Base-by-base conservation (phyloP, 2,888 invertebrate genomes). In the Glyphotaelius pellucidus region DNA sequence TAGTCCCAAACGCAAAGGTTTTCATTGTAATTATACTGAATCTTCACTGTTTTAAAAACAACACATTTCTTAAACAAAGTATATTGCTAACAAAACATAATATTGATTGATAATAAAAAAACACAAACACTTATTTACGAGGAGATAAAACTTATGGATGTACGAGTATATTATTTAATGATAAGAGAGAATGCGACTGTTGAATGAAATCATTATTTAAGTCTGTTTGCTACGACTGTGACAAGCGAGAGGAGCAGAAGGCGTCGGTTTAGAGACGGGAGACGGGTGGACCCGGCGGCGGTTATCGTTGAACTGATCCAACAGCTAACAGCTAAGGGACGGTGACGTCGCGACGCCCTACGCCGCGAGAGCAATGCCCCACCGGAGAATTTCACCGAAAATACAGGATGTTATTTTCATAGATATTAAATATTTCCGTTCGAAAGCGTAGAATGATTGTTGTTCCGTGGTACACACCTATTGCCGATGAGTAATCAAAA, bases 221-320 rank as follows among this genome's bases (percentile, higher is more conserved):
- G 31, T 38, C 67, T 52, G 52, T 67, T 67, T 67, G 67, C 25
- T 67, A n/a, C 5, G 67, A 80, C 81, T 30, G 42, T 67, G 80
- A 83, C 85, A 79, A 42, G 90, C 85, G 35, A 80, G 47, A 35
- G 85, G 83, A 35, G 89, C 84, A 87, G 42, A 89, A 32, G 38
- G 92, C 42, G 90, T 47, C 90, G 90, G 80, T 31, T 85, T 38
- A 80, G 90, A 52, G 31, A 52, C 38, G 85, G 85, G 84, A 91
- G 35, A 67, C 79, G 89, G 88, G 89, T 90, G 89, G 91, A 81
- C 90, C 91, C 80, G 91, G 93, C 93, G 93, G 86, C 93, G 93
- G 86, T 89, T 91, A 83, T 90, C 86, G 93, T 88, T 81, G 92
- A 85, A 92, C 93, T 92, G 93, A 91, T 89, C 83, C 84, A 90